Conservation (phyloP, 2,113 vertebrate genomes). For the Equus quagga region DNA sequence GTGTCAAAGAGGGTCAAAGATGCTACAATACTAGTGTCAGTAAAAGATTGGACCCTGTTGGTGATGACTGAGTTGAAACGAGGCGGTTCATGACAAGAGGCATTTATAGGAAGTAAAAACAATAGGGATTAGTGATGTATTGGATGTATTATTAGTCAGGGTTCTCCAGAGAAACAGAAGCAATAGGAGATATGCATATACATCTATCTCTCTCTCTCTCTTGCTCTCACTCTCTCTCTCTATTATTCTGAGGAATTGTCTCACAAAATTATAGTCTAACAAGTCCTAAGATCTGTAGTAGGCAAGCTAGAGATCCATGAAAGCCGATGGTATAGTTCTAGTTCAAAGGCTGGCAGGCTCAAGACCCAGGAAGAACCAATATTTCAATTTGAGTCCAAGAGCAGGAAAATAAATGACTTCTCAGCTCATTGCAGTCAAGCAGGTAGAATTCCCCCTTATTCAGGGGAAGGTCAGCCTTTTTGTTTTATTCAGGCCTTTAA, state of each 20-base stretch:
- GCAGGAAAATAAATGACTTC: not conserved
- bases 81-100: not conserved
- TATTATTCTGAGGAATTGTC: not conserved
- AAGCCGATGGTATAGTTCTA: not conserved
- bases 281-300: not conserved
- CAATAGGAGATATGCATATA: no score
- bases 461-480: not conserved
- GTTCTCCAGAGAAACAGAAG: not conserved
- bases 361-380: not conserved
- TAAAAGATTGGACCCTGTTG: not conserved
- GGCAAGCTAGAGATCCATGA: not conserved
- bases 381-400: not conserved
- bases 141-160: not conserved
- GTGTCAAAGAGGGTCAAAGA: not conserved
- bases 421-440: not conserved
- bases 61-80: not conserved
- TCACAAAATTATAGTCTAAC: not conserved
- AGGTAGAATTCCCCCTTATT: not conserved
- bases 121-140: not conserved
- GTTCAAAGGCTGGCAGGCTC: not conserved
- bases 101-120: not conserved
- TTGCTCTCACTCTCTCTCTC: no score
- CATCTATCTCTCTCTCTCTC: no score
- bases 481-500: not conserved
- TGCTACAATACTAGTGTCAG: not conserved